These are phyloP conservation scores for Eupristina koningsbergeri DNA, from an alignment of 1,140 invertebrate genomes.

Conservation along the genomic window DNA sequence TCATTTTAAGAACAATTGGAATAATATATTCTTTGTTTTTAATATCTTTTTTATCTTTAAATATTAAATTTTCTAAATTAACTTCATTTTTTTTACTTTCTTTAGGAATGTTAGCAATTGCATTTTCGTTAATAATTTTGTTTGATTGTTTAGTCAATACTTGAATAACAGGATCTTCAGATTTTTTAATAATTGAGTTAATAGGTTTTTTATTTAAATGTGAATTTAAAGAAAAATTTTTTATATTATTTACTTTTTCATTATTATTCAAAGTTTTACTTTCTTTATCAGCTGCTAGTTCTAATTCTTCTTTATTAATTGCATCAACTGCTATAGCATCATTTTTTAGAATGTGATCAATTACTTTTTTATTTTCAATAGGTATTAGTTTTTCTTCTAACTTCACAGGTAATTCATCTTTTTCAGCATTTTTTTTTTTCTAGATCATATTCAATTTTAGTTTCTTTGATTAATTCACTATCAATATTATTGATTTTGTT, in stretches of 20 bases:
- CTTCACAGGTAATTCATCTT: slow-evolving; percentile 65
- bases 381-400: slow-evolving; percentile 66
- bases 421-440: slow-evolving; percentile 50
- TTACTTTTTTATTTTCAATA: slow-evolving; percentile 65
- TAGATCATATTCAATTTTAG: slow-evolving; percentile 59
- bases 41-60: slow-evolving; percentile 34
- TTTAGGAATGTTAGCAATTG: slow-evolving; percentile 46
- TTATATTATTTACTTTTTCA: slow-evolving; percentile 19
- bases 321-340: slow-evolving; percentile 62
- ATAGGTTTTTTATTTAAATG: slow-evolving; percentile 22
- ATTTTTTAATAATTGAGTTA: slow-evolving; percentile 49
- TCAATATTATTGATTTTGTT: slow-evolving; percentile 54
- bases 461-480: slow-evolving; percentile 45
- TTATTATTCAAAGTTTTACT: slow-evolving; percentile 31
- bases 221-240: slow-evolving; percentile 18
- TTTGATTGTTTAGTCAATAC: slow-evolving; percentile 61
- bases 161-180: slow-evolving; percentile 63
- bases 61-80: slow-evolving; percentile 35
- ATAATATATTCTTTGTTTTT: slow-evolving; percentile 54
- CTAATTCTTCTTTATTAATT: slow-evolving; percentile 72
- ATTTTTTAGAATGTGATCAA: slow-evolving; percentile 53
- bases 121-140: slow-evolving; percentile 43
- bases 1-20: slow-evolving; percentile 63
- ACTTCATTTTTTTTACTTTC: not conserved
- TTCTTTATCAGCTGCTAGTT: slow-evolving; percentile 65